Evolutionary conservation across 1,140 invertebrate species (phyloP).

Genomic region (Myzus persicae): DNA sequence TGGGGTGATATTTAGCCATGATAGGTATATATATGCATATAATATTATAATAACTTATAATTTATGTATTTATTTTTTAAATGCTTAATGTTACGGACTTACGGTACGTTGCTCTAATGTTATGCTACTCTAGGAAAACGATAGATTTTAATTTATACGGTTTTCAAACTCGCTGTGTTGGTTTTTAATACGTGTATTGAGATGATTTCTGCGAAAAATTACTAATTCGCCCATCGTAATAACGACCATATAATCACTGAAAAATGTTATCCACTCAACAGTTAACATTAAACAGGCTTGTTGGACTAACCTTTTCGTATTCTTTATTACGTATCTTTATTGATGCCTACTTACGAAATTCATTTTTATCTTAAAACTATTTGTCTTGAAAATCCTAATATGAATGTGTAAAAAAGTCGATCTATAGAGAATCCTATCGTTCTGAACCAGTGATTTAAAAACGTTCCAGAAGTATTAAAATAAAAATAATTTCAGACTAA

Average conservation of each 20-base stretch:
- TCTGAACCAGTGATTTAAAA: too few species aligned
- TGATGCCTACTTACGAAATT: not conserved
- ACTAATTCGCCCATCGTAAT: too few species aligned
- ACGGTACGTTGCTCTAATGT: too few species aligned
- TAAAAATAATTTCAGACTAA: too few species aligned
- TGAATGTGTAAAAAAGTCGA: not conserved
- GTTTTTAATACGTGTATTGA: not conserved
- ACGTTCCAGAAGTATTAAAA: too few species aligned
- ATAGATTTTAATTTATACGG: not conserved
- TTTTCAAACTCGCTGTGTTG: not conserved
- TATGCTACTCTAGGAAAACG: not conserved
- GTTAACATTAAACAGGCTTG: not conserved
- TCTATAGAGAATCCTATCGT: too few species aligned
- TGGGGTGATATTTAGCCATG: not conserved
- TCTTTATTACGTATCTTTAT: not conserved
- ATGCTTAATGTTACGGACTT: not conserved
- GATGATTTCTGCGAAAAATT: not conserved
- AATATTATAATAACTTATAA: too few species aligned
- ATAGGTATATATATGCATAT: not conserved
- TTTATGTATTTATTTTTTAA: not conserved
- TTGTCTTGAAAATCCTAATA: not conserved
- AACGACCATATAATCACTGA: too few species aligned
- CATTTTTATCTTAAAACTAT: not conserved
- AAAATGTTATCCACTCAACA: not conserved
- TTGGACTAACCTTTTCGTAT: not conserved